Conservation (phyloP, 2,113 vertebrate genomes). For the Serinus canaria region DNA sequence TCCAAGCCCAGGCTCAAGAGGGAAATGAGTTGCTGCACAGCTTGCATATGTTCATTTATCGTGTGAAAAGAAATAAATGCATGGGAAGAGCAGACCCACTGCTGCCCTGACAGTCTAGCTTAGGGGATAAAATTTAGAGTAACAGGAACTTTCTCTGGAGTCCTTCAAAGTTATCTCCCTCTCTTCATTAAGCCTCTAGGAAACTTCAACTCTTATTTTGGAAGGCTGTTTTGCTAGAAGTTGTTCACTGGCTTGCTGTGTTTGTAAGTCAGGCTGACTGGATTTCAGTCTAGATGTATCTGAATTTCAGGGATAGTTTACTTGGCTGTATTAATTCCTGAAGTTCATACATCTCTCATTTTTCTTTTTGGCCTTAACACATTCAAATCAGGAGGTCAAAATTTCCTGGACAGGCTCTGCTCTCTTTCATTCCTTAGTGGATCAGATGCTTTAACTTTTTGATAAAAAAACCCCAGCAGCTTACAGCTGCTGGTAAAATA, state of each 20-base stretch:
- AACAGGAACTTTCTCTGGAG: neutral
- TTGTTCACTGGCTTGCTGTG: accelerated
- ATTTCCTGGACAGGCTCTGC: neutral
- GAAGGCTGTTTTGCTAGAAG: neutral
- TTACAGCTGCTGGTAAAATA: neutral
- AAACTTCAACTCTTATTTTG: neutral
- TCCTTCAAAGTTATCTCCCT: neutral
- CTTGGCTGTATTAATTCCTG: neutral
- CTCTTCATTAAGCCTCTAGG: neutral
- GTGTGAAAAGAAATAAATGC: neutral
- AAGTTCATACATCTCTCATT: neutral
- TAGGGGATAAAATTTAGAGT: neutral
- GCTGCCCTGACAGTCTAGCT: neutral
- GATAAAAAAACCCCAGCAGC: neutral
- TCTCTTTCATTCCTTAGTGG: neutral
- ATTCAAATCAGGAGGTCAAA: neutral
- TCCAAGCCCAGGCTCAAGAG: neutral
- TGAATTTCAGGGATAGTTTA: neutral
- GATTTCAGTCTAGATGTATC: neutral
- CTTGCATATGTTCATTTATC: neutral
- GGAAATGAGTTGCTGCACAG: neutral
- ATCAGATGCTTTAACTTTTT: neutral
- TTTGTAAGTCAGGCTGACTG: neutral
- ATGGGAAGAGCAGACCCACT: neutral
- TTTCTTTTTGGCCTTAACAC: neutral